Evolutionary conservation across 2,888 invertebrate genomes (phyloP).

Genomic region (Bugula neritina): DNA sequence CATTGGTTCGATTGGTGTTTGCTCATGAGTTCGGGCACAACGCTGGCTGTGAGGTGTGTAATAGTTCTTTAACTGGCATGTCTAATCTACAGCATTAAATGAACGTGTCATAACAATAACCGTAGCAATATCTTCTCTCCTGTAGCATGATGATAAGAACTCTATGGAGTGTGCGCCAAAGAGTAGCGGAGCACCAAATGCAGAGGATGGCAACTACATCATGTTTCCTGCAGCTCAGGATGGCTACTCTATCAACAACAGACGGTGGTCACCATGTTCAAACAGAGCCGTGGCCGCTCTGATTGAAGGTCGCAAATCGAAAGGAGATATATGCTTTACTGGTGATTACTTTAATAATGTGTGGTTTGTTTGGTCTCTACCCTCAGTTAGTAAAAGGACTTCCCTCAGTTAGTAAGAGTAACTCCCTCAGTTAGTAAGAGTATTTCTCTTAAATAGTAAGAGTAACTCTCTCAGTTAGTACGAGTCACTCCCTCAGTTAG

Average conservation of each 20-base stretch:
- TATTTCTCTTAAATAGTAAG: no score
- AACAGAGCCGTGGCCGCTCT: conserved; percentile 77
- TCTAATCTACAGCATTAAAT: no score
- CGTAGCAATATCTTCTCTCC: no score
- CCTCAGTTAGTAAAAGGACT: no score
- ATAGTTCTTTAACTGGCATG: neutral
- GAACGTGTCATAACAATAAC: no score
- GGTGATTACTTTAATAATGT: conserved; percentile 56
- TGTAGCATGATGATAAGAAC: neutral
- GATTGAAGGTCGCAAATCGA: conserved; percentile 82
- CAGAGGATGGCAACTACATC: conserved; percentile 93
- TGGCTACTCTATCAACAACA: conserved; percentile 93
- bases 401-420: no score
- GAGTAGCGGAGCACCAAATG: conserved; percentile 63
- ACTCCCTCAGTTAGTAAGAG: no score
- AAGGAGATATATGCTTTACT: conserved; percentile 84
- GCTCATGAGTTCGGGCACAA: conserved; percentile 99
- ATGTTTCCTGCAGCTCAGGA: conserved; percentile 99
- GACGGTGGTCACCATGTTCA: conserved; percentile 88
- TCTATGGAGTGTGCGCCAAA: neutral
- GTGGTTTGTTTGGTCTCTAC: no score
- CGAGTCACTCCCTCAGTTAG: no score
- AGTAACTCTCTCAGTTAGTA: no score
- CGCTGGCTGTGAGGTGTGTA: conserved; percentile 64
- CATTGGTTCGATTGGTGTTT: conserved; percentile 91